phyloP scores from a whole-genome alignment of 2,888 invertebrate genomes.

The Lithophane ornitopus region DNA sequence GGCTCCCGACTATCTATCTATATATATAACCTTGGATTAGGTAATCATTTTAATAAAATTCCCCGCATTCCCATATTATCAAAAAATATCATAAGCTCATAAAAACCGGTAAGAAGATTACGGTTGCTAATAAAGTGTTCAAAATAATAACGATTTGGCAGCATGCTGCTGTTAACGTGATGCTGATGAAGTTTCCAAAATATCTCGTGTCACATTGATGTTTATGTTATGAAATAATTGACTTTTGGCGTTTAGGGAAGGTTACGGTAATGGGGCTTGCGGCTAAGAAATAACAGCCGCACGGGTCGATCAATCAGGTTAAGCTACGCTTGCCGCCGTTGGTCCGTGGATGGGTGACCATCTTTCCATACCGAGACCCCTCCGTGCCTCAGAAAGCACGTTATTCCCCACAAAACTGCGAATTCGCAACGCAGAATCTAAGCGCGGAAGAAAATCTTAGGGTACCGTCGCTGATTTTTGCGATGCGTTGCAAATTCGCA shows the following conservation, averaged over 20 bases:
- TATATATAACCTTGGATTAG: conserved; percentile 26
- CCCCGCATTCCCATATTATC: conserved; percentile 22
- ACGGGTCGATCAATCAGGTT: no score
- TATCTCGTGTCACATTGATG: conserved; percentile 39
- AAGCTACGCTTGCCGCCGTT: no score
- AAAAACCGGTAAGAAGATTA: conserved; percentile 49
- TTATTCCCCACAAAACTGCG: no score
- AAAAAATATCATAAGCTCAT: conserved; percentile 43
- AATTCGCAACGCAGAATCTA: no score
- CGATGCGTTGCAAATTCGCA: no score
- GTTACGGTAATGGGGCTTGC: conserved; percentile 12
- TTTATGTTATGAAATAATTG: conserved; percentile 15
- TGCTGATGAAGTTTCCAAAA: conserved; percentile 47
- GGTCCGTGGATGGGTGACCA: no score
- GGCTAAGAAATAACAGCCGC: no score
- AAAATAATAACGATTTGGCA: conserved; percentile 62
- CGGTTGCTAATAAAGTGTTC: conserved; percentile 56
- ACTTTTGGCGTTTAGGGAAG: conserved; percentile 13
- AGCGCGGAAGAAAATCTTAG: no score
- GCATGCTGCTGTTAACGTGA: conserved; percentile 25
- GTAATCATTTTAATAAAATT: conserved; percentile 33
- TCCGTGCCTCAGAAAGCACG: no score
- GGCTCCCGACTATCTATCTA: neutral
- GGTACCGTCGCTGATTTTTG: no score
- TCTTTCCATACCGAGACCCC: no score